Base-by-base conservation (phyloP, 1,140 invertebrate species). In the Lepidurus apus region DNA sequence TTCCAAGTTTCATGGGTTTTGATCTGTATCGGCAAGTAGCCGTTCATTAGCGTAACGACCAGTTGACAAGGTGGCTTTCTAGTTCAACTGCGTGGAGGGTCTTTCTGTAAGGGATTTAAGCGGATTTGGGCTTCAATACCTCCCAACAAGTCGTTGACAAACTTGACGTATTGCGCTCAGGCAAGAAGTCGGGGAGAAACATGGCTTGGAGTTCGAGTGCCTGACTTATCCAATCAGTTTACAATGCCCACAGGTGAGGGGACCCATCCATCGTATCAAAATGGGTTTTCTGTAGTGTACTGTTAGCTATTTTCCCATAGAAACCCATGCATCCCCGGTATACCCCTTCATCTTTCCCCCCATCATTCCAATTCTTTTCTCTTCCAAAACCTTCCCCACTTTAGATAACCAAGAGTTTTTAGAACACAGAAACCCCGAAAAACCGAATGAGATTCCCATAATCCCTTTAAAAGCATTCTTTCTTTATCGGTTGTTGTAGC, bases 11-110 rank as follows among this genome's bases (percentile, higher is more conserved):
- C 21, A 65, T 65, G 53, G 53, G 17, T 7, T 65, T 65, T 65
- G 53, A 65, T 65, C 53, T 13, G 53, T 65, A 65, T 65, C 53
- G 53, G 53, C n/a, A 65, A 65, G 53, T 65, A 65, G 53, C 53
- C 53, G n/a, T 17, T 65, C 53, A 65, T 65, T 65, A 65, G 53
- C 13, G 53, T 65, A 65, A 65, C 53, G 53, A 65, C 53, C 53
- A 65, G 9, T 65, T 65, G 53, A 65, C 53, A 65, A 65, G 53
- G 53, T 65, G 53, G 17, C 21, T 65, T 65, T 65, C 53, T 65
- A n/a, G 6, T 17, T 65, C 13, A 17, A 65, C 53, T 11, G 7
- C 53, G n/a, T 65, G 53, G 53, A 65, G 53, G 53, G 53, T 65
- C 53, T 65, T 17, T 9, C 53, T 13, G 53, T 65, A 65, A 65